phyloP scores from a whole-genome alignment of 2,797 vertebrate species.

The Intellagama lesueurii region DNA sequence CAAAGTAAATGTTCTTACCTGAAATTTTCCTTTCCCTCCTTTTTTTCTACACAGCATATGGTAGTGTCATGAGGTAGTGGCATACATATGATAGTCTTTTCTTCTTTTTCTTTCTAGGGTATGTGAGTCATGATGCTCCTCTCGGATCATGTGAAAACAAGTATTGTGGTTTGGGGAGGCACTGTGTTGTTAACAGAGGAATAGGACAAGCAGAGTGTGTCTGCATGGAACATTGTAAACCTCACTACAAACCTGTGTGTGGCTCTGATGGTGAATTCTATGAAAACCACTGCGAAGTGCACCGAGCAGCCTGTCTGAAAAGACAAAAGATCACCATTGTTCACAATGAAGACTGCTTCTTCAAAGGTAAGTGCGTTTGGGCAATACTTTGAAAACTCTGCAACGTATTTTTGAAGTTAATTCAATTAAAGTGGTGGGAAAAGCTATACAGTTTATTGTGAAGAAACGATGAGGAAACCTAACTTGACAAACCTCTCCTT shows the following conservation, averaged over 20 bases:
- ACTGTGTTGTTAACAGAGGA: conserved; percentile 84
- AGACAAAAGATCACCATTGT: conserved; percentile 90
- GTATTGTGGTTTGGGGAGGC: conserved; percentile 94
- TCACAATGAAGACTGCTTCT: conserved; percentile 95
- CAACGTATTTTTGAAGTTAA: conserved; percentile 4
- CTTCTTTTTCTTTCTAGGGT: conserved; percentile 72
- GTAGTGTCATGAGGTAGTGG: neutral
- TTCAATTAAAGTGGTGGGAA: conserved; percentile 9
- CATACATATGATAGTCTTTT: neutral
- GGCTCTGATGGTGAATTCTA: conserved; percentile 96
- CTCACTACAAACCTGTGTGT: conserved; percentile 93
- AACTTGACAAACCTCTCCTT: conserved; percentile 18
- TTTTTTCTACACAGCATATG: neutral
- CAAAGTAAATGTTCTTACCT: neutral
- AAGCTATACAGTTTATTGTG: neutral
- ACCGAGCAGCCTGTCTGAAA: conserved; percentile 89
- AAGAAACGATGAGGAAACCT: conserved; percentile 35
- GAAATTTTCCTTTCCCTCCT: neutral
- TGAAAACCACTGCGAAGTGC: conserved; percentile 96
- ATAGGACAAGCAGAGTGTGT: conserved; percentile 86
- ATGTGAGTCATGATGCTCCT: conserved; percentile 73
- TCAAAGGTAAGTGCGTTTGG: conserved; percentile 86
- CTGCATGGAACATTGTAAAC: conserved; percentile 91
- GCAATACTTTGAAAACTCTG: neutral
- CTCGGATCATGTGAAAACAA: conserved; percentile 89